phyloP scores from a whole-genome alignment of 2,113 vertebrate species.

The Oncorhynchus nerka region DNA sequence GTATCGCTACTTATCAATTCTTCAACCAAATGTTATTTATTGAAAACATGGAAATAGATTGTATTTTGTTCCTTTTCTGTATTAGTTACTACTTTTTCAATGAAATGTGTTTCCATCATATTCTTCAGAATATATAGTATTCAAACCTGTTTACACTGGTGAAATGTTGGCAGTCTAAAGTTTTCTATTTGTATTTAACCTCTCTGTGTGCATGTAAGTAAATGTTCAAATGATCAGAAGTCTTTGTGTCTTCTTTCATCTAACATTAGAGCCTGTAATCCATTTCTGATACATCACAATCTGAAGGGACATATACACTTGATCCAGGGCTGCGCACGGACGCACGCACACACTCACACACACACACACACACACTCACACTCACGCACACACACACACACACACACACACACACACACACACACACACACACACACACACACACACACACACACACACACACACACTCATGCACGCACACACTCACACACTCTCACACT shows the following conservation, averaged over 20 bases:
- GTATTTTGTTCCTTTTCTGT: conserved; percentile 21
- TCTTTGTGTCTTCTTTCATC: conserved; percentile 52
- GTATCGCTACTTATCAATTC: conserved; percentile 22
- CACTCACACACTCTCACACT: too few species aligned
- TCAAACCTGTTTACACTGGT: conserved; percentile 70
- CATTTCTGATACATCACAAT: background rate
- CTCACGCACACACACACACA: too few species aligned
- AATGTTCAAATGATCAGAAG: conserved; percentile 50
- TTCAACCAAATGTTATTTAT: conserved; percentile 66
- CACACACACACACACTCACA: too few species aligned
- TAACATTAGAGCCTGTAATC: conserved; percentile 18
- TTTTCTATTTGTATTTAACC: conserved; percentile 56
- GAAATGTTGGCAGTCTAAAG: conserved; percentile 55
- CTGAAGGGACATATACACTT: background rate
- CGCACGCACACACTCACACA: background rate
- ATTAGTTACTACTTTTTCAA: conserved; percentile 1
- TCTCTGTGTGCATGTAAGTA: conserved; percentile 70
- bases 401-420: too few species aligned
- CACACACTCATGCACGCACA: too few species aligned
- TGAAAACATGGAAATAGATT: conserved; percentile 46
- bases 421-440: too few species aligned
- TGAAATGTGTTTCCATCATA: conserved; percentile 10
- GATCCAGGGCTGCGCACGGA: background rate
- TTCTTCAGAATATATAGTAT: conserved; percentile 24
- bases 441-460: too few species aligned